Percentiles rank a stretch among this genome's conserved stretches.
Evolutionary conservation across 2,797 vertebrate genomes (phyloP).

Genomic region (Eupleurogrammus muticus): DNA sequence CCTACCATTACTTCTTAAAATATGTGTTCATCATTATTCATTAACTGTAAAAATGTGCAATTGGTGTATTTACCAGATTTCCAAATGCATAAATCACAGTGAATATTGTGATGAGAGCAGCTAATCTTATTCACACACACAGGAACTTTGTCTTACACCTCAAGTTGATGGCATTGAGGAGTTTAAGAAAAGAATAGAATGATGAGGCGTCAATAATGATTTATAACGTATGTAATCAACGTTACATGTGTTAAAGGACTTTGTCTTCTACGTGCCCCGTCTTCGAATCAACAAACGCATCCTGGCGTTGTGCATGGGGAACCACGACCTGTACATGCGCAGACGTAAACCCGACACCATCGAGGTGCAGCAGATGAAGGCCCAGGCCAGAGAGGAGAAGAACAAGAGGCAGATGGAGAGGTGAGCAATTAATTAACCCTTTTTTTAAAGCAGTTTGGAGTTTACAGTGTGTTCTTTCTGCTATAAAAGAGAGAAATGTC

Average conservation of each 20-base stretch:
- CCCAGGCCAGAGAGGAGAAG: slow-evolving; percentile 95
- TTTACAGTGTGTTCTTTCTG: slow-evolving; percentile 75
- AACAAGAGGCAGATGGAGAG: slow-evolving; percentile 97
- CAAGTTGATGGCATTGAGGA: slow-evolving; percentile 28
- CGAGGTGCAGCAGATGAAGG: slow-evolving; percentile 99
- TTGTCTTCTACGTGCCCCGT: slow-evolving; percentile 96
- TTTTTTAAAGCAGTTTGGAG: slow-evolving; percentile 23
- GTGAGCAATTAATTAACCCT: slow-evolving; percentile 70
- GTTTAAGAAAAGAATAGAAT: slow-evolving; percentile 13
- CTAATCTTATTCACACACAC: slow-evolving; percentile 57
- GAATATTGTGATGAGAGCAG: slow-evolving; percentile 44
- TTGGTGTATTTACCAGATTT: slow-evolving; percentile 36
- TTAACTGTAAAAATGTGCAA: slow-evolving; percentile 33
- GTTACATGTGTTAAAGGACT: slow-evolving; percentile 85
- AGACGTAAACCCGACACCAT: slow-evolving; percentile 97
- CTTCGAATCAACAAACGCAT: slow-evolving; percentile 98
- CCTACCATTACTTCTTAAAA: slow-evolving; percentile 12
- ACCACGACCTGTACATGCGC: slow-evolving; percentile 98
- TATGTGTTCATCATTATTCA: slow-evolving; percentile 10
- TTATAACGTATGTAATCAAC: slow-evolving; percentile 3
- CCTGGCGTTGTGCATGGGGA: slow-evolving; percentile 96
- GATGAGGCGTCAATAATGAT: slow-evolving; percentile 8
- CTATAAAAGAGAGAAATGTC: slow-evolving; percentile 66
- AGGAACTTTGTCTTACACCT: slow-evolving; percentile 41
- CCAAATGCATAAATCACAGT: slow-evolving; percentile 48